These are phyloP conservation scores for Sinelater perroti DNA, from an alignment of 2,888 invertebrate genomes.

Conservation along the genomic window DNA sequence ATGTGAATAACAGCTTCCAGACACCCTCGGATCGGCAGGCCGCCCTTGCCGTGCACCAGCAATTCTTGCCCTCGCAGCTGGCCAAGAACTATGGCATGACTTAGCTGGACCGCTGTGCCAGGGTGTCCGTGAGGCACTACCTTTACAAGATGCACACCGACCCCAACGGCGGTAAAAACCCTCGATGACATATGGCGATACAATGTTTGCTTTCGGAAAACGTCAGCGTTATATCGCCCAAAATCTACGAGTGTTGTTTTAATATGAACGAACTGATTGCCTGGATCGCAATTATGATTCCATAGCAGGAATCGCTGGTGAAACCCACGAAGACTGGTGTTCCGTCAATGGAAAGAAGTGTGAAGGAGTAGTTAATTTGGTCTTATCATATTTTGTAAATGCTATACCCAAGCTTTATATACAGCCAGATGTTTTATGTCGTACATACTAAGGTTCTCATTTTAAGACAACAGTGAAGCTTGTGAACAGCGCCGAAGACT, in stretches of 20 bases:
- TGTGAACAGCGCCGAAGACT: conserved; percentile 67
- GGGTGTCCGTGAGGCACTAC: conserved; percentile 90
- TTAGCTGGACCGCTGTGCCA: conserved; percentile 95
- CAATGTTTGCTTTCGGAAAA: conserved; percentile 89
- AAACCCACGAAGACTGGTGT: conserved; percentile 96
- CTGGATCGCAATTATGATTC: conserved; percentile 90
- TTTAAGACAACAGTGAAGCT: conserved; percentile 77
- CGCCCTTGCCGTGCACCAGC: conserved; percentile 76
- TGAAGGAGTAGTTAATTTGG: conserved; percentile 89
- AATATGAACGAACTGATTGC: conserved; percentile 96
- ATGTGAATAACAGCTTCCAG: conserved; percentile 67
- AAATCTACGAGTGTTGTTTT: conserved; percentile 97
- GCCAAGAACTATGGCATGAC: conserved; percentile 95
- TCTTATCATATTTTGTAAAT: conserved; percentile 80
- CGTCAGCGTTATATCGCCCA: conserved; percentile 86
- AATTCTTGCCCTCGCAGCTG: conserved; percentile 67
- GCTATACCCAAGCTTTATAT: conserved; percentile 62
- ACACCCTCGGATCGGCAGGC: conserved; percentile 80
- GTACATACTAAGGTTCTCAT: too few species aligned
- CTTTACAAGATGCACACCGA: conserved; percentile 97
- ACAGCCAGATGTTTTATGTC: conserved; percentile 62
- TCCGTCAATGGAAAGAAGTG: conserved; percentile 93
- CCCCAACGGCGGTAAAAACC: conserved; percentile 93
- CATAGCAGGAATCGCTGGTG: conserved; percentile 81
- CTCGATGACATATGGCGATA: conserved; percentile 95